phyloP scores from a whole-genome alignment of 1,140 invertebrate species.

The Mesaphorura yosii region DNA sequence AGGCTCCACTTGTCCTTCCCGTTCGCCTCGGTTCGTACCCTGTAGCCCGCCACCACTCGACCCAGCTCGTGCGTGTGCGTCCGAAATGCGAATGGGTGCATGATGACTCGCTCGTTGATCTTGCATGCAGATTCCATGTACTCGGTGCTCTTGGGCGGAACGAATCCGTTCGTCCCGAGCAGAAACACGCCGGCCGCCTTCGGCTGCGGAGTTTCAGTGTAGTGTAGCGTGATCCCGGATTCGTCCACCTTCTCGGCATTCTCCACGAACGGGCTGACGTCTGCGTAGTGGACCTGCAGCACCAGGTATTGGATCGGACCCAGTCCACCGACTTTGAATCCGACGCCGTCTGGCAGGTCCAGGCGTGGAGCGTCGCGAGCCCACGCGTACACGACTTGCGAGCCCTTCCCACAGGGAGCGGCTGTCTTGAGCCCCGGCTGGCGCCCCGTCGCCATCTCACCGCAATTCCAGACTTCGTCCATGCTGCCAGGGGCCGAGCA shows the following conservation, averaged over 20 bases:
- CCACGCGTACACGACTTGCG: constrained; percentile 90
- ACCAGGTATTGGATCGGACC: constrained; percentile 65
- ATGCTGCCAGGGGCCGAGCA: constrained; percentile 69
- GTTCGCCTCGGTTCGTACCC: constrained; percentile 47
- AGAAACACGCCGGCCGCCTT: constrained; percentile 66
- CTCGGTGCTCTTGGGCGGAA: constrained; percentile 55
- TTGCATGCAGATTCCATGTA: constrained; percentile 78
- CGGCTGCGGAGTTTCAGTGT: constrained; percentile 51
- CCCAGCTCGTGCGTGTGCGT: constrained; percentile 83
- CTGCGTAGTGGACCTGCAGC: constrained; percentile 86
- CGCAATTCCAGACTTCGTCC: constrained; percentile 78
- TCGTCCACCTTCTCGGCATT: constrained; percentile 59
- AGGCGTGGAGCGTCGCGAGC: constrained; percentile 83
- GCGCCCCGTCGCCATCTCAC: constrained; percentile 64
- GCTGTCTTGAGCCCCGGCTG: constrained; percentile 39
- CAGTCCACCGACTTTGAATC: constrained; percentile 62
- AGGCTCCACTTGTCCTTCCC: constrained; percentile 61
- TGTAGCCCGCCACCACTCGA: constrained; percentile 75
- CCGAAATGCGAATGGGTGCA: constrained; percentile 89
- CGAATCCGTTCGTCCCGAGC: constrained; percentile 67
- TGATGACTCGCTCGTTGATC: constrained; percentile 63
- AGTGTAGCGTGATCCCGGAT: constrained; percentile 66
- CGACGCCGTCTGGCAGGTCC: constrained; percentile 68
- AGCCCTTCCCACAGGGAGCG: constrained; percentile 53
- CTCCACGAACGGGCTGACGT: constrained; percentile 56